Evolutionary conservation across 2,888 invertebrate species (phyloP).

Genomic region (Erynnis tages): DNA sequence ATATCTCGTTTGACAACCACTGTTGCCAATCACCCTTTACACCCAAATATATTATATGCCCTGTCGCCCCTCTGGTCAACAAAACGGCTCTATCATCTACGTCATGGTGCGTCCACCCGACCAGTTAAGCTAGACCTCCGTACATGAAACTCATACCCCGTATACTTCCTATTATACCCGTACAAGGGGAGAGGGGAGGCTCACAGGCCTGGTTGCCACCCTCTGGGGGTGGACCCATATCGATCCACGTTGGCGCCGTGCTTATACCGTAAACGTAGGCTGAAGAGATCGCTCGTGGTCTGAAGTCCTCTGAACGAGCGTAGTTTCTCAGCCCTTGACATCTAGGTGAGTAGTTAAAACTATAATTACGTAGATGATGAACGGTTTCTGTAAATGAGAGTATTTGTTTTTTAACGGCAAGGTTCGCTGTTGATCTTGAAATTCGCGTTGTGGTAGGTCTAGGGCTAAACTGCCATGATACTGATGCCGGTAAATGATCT

Average conservation of each 20-base stretch:
- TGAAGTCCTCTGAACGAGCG: background rate
- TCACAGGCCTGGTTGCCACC: conserved; percentile 27
- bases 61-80: background rate
- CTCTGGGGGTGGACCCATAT: conserved; percentile 51
- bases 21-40: background rate
- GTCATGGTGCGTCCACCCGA: conserved; percentile 9
- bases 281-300: conserved; percentile 20
- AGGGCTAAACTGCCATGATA: background rate
- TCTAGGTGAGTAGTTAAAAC: too few species aligned
- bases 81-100: conserved; percentile 8
- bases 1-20: background rate
- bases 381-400: too few species aligned
- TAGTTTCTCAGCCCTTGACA: too few species aligned
- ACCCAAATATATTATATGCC: background rate
- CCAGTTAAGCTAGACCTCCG: conserved; percentile 19
- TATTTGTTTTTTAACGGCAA: too few species aligned
- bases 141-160: background rate
- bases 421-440: background rate
- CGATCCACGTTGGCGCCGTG: conserved; percentile 54
- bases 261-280: conserved; percentile 42
- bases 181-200: conserved; percentile 25
- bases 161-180: background rate
- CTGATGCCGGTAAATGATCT: too few species aligned
- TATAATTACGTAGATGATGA: too few species aligned
- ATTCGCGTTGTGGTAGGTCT: background rate